Evolutionary conservation across 2,888 invertebrate genomes (phyloP).

Genomic region (Chrysina gloriosa): DNA sequence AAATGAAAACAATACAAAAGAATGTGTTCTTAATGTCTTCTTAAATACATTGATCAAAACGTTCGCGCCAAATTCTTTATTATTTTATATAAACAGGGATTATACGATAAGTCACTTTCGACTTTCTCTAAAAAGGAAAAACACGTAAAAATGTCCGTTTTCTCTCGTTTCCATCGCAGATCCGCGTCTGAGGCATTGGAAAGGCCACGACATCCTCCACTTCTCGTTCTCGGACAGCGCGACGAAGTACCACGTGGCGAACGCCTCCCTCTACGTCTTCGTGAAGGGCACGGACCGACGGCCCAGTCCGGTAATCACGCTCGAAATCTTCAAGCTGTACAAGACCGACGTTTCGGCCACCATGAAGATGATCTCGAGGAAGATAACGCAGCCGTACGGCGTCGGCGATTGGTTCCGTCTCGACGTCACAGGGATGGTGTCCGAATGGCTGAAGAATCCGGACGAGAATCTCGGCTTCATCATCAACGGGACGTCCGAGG

Average conservation of each 20-base stretch:
- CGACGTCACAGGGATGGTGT: constrained; percentile 79
- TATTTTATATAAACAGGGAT: no score
- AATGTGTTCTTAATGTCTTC: no score
- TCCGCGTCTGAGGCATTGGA: constrained; percentile 75
- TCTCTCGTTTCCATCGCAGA: constrained; percentile 67
- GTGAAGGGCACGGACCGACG: constrained; percentile 67
- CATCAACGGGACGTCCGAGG: constrained; percentile 75
- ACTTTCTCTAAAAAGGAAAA: no score
- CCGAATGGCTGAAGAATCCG: constrained; percentile 81
- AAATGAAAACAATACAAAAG: no score
- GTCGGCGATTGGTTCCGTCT: constrained; percentile 79
- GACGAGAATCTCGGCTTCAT: constrained; percentile 82
- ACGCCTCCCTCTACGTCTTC: constrained; percentile 78
- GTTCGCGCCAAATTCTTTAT: no score
- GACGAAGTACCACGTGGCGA: constrained; percentile 75
- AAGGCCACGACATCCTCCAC: constrained; percentile 76
- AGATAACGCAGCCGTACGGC: constrained; percentile 68
- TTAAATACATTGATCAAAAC: no score
- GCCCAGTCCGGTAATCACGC: constrained; percentile 57
- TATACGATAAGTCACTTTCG: no score
- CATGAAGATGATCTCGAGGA: constrained; percentile 59
- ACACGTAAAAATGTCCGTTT: not conserved
- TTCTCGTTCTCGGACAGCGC: constrained; percentile 80
- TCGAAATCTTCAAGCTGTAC: constrained; percentile 61
- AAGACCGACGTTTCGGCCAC: constrained; percentile 58